These are phyloP conservation scores for Rhabditophanes sp. DNA, from an alignment of 2,888 invertebrate species.

Conservation along the genomic window DNA sequence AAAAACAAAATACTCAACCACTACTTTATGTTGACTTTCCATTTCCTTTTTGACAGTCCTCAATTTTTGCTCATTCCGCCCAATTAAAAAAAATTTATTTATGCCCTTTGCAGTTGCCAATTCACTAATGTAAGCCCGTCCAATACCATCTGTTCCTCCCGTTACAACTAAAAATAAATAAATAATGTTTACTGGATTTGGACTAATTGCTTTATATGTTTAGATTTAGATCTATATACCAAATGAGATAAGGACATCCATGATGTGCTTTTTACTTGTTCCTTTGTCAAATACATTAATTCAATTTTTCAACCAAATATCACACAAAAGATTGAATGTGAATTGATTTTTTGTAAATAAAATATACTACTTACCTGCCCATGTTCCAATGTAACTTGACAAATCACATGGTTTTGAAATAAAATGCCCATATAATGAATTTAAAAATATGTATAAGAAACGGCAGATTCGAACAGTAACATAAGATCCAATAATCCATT, in stretches of 20 bases:
- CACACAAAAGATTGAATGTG: not conserved
- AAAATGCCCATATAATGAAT: constrained; percentile 15
- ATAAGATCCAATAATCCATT: constrained; percentile 20
- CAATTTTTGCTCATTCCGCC: constrained; percentile 28
- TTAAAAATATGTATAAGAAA: constrained; percentile 19
- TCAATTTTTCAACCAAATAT: constrained; percentile 1
- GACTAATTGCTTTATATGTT: not conserved
- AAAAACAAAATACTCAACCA: constrained; percentile 14
- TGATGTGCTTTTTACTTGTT: not conserved
- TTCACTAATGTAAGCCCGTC: constrained; percentile 36
- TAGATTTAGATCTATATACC: not conserved
- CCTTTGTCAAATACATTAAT: not conserved
- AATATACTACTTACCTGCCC: constrained; percentile 15
- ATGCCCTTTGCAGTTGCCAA: constrained; percentile 29
- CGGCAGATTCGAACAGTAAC: constrained; percentile 24
- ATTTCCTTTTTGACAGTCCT: constrained; percentile 19
- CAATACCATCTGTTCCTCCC: constrained; percentile 41
- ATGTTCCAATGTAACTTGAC: constrained; percentile 10
- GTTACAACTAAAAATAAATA: constrained; percentile 25
- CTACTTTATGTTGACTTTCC: constrained; percentile 3
- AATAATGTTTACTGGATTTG: constrained; percentile 5
- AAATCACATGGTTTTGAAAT: constrained; percentile 12
- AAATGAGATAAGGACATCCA: constrained; percentile 1
- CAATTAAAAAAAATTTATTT: constrained; percentile 33
- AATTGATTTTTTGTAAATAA: constrained; percentile 1